phyloP scores from a whole-genome alignment of 2,113 vertebrate genomes.

The Merops nubicus region DNA sequence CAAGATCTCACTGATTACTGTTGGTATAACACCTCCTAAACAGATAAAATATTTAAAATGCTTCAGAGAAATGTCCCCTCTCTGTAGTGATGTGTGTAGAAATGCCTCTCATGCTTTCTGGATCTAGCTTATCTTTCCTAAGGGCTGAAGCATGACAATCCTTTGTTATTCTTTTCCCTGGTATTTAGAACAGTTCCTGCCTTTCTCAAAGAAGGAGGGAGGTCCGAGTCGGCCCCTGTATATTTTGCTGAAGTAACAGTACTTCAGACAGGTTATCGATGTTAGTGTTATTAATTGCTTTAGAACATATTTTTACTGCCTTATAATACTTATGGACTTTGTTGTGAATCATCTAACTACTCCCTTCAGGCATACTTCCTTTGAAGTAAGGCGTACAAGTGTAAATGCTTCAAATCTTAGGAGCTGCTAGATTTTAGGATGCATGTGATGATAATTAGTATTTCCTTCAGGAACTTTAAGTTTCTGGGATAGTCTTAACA shows the following conservation, averaged over 20 bases:
- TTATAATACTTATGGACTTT: background rate
- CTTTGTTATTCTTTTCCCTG: background rate
- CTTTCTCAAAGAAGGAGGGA: background rate
- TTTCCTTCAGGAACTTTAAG: slow-evolving; percentile 22
- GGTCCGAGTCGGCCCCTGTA: background rate
- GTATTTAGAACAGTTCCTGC: background rate
- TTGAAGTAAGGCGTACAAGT: background rate
- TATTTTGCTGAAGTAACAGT: background rate
- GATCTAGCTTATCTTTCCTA: slow-evolving; percentile 25
- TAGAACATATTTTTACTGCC: background rate
- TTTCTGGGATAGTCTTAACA: slow-evolving; percentile 29
- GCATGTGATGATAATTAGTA: background rate
- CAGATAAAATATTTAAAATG: background rate
- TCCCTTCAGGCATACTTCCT: background rate
- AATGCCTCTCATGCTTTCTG: slow-evolving; percentile 37
- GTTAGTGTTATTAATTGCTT: background rate
- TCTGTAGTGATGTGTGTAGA: background rate
- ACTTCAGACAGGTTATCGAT: background rate
- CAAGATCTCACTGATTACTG: background rate
- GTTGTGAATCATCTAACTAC: background rate
- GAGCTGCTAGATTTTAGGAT: background rate
- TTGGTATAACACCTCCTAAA: background rate
- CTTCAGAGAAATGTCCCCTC: background rate
- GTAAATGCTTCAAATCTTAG: background rate
- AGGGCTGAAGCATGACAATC: background rate